Evolutionary conservation across 2,113 vertebrate species (phyloP), one percentile per base, ranked within the genome.

Genomic region (Protobothrops mucrosquamatus): DNA sequence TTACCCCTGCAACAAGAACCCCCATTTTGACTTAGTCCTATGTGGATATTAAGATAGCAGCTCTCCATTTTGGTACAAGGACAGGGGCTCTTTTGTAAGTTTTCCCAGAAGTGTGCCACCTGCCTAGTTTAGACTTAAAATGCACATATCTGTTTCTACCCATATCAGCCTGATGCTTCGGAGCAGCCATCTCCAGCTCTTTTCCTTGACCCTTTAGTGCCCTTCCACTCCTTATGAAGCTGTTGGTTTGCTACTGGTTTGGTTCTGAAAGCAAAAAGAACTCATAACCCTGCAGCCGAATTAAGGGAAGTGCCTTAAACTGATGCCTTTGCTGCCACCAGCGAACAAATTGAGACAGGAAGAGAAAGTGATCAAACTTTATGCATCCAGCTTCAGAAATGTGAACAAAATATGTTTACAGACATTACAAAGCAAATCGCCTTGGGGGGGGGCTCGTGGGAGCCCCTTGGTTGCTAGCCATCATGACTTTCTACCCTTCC

Each of bases 271-370:
- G 64, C 7, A 34, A 11, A 90, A 87, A 86, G 74, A 86, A 90
- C 56, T 64, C 89, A 93, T 93, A 14, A 88, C 85, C 74, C 92
- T 59, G 88, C 59, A 87, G 88, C 81, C 24, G 55, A 81, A 34
- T 64, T 86, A 89, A 59, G 90, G 90, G 85, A 90, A 88, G 61
- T 89, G 87, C 94, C 87, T 94, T 93, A 94, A 92, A 90, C 56
- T 26, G 48, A 89, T 91, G 64, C 89, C 88, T 93, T 93, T 93
- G 92, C 89, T 93, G 92, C 74, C 89, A 93, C 92, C 92, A 93
- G 92, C 88, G 46, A 61, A 87, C 88, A 89, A 89, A 85, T 81
- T 20, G 88, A 90, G 92, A 93, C 92, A 87, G 92, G 89, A 87
- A 93, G 92, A 93, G 88, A 87, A 90, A 43, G 51, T 15, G 23